phyloP scores from a whole-genome alignment of 2,797 vertebrate species.

The Echiichthys vipera region DNA sequence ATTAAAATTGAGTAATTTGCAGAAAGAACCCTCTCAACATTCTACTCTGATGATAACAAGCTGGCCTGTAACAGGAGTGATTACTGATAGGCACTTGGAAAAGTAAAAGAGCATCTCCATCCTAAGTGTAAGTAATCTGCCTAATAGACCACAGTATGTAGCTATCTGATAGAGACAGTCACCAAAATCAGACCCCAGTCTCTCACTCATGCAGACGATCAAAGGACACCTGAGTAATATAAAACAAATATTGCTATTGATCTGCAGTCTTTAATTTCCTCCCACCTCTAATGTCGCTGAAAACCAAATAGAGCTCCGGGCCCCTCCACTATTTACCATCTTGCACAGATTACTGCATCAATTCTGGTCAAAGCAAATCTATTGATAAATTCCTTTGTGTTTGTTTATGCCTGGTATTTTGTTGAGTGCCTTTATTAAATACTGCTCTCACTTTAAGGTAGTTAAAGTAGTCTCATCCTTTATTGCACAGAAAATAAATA shows the following conservation, averaged over 20 bases:
- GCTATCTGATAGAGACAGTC: slow-evolving; percentile 74
- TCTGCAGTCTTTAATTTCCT: slow-evolving; percentile 78
- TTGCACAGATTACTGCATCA: slow-evolving; percentile 68
- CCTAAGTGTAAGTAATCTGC: slow-evolving; percentile 71
- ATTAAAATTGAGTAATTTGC: slow-evolving; percentile 28
- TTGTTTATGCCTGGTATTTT: slow-evolving; percentile 64
- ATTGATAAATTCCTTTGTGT: slow-evolving; percentile 71
- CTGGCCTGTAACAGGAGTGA: slow-evolving; percentile 56
- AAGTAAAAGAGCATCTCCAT: slow-evolving; percentile 67
- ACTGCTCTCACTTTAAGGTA: slow-evolving; percentile 45
- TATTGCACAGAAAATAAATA: slow-evolving; percentile 33
- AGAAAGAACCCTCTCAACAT: slow-evolving; percentile 35
- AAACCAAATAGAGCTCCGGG: slow-evolving; percentile 66
- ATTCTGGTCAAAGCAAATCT: slow-evolving; percentile 63
- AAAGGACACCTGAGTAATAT: slow-evolving; percentile 78
- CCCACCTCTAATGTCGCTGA: slow-evolving; percentile 71
- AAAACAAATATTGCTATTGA: slow-evolving; percentile 83
- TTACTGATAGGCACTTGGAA: slow-evolving; percentile 65
- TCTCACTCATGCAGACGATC: slow-evolving; percentile 72
- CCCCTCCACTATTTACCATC: slow-evolving; percentile 67
- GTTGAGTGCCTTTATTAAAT: slow-evolving; percentile 62
- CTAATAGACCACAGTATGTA: slow-evolving; percentile 69
- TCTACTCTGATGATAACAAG: slow-evolving; percentile 59
- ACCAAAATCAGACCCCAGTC: slow-evolving; percentile 68
- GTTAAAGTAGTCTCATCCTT: slow-evolving; percentile 44